phyloP scores from a whole-genome alignment of 2,113 vertebrate species.

The Glaucomys volans region DNA sequence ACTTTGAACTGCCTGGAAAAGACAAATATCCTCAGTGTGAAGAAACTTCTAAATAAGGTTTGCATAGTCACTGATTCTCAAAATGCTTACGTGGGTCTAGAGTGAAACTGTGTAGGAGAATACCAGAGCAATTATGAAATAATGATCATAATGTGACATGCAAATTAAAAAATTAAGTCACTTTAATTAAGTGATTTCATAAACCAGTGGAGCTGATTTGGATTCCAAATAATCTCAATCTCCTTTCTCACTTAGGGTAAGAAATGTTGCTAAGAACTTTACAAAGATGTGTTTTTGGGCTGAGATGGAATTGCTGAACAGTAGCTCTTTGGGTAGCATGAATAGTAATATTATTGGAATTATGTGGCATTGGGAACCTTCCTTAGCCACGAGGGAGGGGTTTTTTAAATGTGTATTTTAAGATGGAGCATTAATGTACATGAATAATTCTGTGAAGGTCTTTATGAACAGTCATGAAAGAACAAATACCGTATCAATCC shows the following conservation, averaged over 20 bases:
- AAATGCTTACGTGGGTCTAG: not conserved
- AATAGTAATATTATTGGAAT: slow-evolving; percentile 35
- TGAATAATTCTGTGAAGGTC: slow-evolving; percentile 36
- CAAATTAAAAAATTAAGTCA: slow-evolving; percentile 22
- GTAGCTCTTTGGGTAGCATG: slow-evolving; percentile 60
- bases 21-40: not conserved
- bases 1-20: not conserved
- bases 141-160: not conserved
- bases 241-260: slow-evolving; percentile 26
- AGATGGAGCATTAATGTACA: not conserved
- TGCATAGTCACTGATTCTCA: not conserved
- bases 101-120: not conserved
- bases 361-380: slow-evolving; percentile 8
- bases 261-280: slow-evolving; percentile 40
- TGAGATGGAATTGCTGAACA: slow-evolving; percentile 36
- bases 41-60: not conserved
- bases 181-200: slow-evolving; percentile 51
- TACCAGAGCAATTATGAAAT: not conserved
- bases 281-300: slow-evolving; percentile 58
- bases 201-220: slow-evolving; percentile 29
- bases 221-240: not conserved
- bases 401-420: slow-evolving; percentile 55
- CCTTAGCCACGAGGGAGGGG: not conserved
- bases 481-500: slow-evolving; percentile 34
- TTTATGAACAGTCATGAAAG: slow-evolving; percentile 55